Conservation (phyloP, 2,797 vertebrate species). For the Semotilus atromaculatus region DNA sequence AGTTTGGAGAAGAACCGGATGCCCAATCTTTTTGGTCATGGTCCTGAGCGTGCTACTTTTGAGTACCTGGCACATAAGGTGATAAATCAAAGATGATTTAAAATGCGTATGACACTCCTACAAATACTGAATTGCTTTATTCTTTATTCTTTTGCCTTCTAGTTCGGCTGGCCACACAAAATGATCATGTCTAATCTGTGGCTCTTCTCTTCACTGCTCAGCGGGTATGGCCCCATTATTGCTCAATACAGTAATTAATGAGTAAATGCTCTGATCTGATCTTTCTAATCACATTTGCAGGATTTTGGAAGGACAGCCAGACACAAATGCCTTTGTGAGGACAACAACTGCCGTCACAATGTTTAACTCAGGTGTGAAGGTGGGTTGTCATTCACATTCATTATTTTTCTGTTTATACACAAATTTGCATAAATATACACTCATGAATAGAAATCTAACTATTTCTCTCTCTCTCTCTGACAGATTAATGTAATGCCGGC, state of each 20-base stretch:
- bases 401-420: not conserved
- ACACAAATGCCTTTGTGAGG: constrained; percentile 85
- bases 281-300: constrained; percentile 68
- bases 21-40: constrained; percentile 85
- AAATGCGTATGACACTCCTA: not conserved
- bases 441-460: not conserved
- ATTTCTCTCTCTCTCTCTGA: not conserved
- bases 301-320: constrained; percentile 79
- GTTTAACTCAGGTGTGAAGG: constrained; percentile 92
- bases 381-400: constrained; percentile 67
- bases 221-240: constrained; percentile 78
- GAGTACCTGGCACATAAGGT: constrained; percentile 90
- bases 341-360: constrained; percentile 92
- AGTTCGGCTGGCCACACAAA: constrained; percentile 88
- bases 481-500: constrained; percentile 88
- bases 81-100: constrained; percentile 43
- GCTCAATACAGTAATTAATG: not conserved
- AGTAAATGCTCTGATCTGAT: not conserved
- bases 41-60: constrained; percentile 82
- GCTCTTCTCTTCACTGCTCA: constrained; percentile 89
- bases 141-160: constrained; percentile 59
- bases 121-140: not conserved
- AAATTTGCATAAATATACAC: not conserved
- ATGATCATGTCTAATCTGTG: constrained; percentile 90
- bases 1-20: constrained; percentile 91